Conservation (phyloP, 2,888 invertebrate species). For the Oscheius myriophilus region DNA sequence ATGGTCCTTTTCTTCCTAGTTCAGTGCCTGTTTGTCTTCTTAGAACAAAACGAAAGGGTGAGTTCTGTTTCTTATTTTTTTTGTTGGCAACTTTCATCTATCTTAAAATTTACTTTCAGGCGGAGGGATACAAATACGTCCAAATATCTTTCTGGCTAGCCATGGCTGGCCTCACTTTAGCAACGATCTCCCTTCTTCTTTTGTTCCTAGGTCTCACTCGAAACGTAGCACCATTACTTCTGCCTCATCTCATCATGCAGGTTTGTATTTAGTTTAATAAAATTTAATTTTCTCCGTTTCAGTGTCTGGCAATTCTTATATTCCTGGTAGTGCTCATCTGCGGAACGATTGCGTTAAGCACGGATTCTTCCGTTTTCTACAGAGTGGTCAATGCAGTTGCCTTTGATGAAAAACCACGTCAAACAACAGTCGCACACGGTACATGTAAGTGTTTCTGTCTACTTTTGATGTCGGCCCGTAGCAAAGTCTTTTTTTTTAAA, state of each 20-base stretch:
- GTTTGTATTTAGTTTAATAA: too few relatives aligned
- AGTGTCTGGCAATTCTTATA: slow-evolving; percentile 61
- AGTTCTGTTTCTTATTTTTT: background rate
- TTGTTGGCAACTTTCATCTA: background rate
- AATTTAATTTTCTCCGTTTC: slow-evolving; percentile 30
- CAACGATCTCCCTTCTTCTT: slow-evolving; percentile 55
- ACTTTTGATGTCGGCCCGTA: background rate
- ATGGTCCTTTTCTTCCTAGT: slow-evolving; percentile 66
- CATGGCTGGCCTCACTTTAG: slow-evolving; percentile 55
- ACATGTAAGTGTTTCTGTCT: slow-evolving; percentile 33
- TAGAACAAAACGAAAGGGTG: slow-evolving; percentile 55
- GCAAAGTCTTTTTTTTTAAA: background rate
- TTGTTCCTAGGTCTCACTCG: slow-evolving; percentile 62
- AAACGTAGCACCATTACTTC: slow-evolving; percentile 61
- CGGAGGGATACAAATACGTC: slow-evolving; percentile 55
- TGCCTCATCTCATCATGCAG: slow-evolving; percentile 69
- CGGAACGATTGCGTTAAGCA: slow-evolving; percentile 63
- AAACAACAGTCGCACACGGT: slow-evolving; percentile 64
- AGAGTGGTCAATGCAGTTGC: slow-evolving; percentile 67
- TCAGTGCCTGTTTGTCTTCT: slow-evolving; percentile 66
- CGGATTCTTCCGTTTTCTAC: slow-evolving; percentile 67
- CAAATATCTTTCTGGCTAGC: slow-evolving; percentile 54
- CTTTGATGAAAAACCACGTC: slow-evolving; percentile 65
- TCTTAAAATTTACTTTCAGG: slow-evolving; percentile 34
- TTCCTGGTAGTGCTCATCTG: slow-evolving; percentile 60